These are phyloP conservation scores for Gadus chalcogrammus DNA, from an alignment of 2,113 vertebrate species.

Conservation along the genomic window DNA sequence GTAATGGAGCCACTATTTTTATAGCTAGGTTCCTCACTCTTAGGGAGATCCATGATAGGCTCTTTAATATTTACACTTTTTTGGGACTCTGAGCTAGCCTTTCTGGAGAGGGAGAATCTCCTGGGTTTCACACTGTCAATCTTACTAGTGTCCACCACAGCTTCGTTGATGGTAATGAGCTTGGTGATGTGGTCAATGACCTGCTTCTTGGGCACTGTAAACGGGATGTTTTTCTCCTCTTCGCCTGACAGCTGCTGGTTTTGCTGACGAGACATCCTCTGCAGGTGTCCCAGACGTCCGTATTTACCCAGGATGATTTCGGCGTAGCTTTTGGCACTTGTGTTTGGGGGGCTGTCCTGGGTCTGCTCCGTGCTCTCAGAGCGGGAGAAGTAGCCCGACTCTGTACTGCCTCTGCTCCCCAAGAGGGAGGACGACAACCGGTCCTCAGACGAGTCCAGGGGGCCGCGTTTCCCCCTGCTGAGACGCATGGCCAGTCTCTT, in stretches of 20 bases:
- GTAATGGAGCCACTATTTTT: conserved; percentile 71
- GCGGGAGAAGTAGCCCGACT: conserved; percentile 94
- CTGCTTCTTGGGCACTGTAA: conserved; percentile 90
- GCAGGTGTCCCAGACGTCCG: conserved; percentile 82
- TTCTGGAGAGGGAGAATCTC: conserved; percentile 88
- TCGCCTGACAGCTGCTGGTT: conserved; percentile 67
- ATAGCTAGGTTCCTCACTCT: conserved; percentile 61
- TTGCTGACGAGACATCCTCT: conserved; percentile 79
- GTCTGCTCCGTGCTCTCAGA: conserved; percentile 90
- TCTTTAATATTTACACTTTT: conserved; percentile 80
- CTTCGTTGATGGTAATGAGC: conserved; percentile 96
- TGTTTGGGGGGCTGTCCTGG: conserved; percentile 87
- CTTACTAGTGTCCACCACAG: conserved; percentile 94
- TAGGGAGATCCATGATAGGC: conserved; percentile 72
- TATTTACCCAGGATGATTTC: conserved; percentile 97
- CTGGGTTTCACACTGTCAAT: conserved; percentile 96
- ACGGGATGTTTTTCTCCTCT: conserved; percentile 76
- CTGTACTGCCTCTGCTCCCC: conserved; percentile 91
- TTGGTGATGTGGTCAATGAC: conserved; percentile 98
- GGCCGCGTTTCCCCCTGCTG: conserved; percentile 84
- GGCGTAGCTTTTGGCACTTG: conserved; percentile 90
- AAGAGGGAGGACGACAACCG: conserved; percentile 77
- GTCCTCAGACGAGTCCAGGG: conserved; percentile 73
- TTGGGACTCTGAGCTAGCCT: conserved; percentile 87
- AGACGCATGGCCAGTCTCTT: conserved; percentile 89